Percentiles rank a stretch among this genome's conserved stretches.
phyloP scores from a whole-genome alignment of 2,113 vertebrate species.

The Ancistrus triradiatus region DNA sequence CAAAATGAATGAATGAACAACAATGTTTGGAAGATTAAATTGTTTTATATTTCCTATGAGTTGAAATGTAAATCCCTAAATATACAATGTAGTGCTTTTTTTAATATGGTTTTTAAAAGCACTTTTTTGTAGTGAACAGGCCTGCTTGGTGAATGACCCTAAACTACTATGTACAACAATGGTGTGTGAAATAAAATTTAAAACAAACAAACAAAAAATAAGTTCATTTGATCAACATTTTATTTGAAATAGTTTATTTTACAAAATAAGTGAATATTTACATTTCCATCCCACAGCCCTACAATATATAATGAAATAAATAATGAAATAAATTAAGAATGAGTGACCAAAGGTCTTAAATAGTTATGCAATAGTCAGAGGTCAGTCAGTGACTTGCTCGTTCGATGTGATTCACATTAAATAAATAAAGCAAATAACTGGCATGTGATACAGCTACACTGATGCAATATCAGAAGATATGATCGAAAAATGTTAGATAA shows the following conservation, averaged over 20 bases:
- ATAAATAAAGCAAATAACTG: constrained; percentile 7
- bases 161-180: neutral
- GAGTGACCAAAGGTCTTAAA: constrained; percentile 12
- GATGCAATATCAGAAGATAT: too few relatives aligned
- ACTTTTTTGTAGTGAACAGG: neutral
- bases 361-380: constrained; percentile 1
- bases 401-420: neutral
- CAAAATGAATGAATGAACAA: too few relatives aligned
- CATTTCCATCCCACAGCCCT: neutral
- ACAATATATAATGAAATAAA: constrained; percentile 28
- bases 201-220: neutral
- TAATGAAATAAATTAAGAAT: constrained; percentile 11
- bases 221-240: constrained; percentile 7
- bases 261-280: constrained; percentile 30
- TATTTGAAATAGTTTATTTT: constrained; percentile 31
- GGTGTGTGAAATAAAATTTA: neutral
- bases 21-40: too few relatives aligned
- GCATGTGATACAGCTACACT: too few relatives aligned
- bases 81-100: too few relatives aligned
- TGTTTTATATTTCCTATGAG: too few relatives aligned
- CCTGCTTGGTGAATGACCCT: neutral
- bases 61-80: too few relatives aligned
- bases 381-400: neutral
- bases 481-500: too few relatives aligned
- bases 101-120: too few relatives aligned